A percentile compares a stretch with the other conserved stretches of the same genome.
phyloP scores from a whole-genome alignment of 1,140 invertebrate species.

The Caenorhabditis remanei region DNA sequence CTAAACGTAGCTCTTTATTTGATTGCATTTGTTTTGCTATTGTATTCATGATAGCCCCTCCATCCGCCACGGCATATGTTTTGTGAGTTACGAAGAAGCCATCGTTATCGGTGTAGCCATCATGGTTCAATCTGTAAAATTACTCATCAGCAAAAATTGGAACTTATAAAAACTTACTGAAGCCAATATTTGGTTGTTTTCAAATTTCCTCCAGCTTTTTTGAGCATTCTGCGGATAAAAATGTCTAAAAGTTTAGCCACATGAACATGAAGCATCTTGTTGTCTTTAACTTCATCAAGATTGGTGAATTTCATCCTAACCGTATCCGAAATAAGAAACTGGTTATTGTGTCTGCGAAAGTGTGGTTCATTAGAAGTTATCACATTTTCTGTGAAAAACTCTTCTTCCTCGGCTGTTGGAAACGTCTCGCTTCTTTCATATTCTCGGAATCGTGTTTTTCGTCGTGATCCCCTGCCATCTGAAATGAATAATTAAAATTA shows the following conservation, averaged over 20 bases:
- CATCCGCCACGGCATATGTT: background rate
- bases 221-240: background rate
- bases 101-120: background rate
- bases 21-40: background rate
- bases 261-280: background rate
- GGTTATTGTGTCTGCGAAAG: too few relatives aligned
- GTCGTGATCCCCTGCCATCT: too few relatives aligned
- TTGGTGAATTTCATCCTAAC: too few relatives aligned
- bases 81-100: background rate
- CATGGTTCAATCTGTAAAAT: constrained; percentile 1
- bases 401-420: too few relatives aligned
- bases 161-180: background rate
- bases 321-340: too few relatives aligned
- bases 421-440: too few relatives aligned
- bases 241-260: background rate
- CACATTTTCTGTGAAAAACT: too few relatives aligned
- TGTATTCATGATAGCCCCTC: background rate
- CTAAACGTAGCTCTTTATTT: background rate
- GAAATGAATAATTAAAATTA: too few relatives aligned
- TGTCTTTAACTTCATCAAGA: too few relatives aligned
- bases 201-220: background rate
- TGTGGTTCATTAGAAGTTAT: too few relatives aligned
- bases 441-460: too few relatives aligned
- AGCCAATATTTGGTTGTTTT: background rate
- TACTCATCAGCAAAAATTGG: background rate